Conservation (phyloP, 2,888 invertebrate genomes). For the Candidula unifasciata region DNA sequence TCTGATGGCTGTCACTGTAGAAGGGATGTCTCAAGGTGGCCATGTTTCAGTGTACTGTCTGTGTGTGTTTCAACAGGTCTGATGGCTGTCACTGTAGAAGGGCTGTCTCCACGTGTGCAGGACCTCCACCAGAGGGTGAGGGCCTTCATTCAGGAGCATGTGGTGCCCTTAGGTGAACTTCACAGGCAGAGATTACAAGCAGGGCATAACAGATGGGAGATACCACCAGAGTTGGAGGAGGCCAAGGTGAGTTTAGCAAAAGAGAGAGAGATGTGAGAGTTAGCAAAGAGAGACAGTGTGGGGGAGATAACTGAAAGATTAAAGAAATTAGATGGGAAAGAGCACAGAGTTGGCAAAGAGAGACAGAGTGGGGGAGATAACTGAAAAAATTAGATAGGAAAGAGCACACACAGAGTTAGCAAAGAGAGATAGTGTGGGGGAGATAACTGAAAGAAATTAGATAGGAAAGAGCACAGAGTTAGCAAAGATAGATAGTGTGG, state of each 20-base stretch:
- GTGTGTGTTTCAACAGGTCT: constrained; percentile 58
- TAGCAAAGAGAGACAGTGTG: not conserved
- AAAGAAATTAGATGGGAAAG: not conserved
- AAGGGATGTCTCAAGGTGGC: not conserved
- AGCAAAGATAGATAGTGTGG: no score
- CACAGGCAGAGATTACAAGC: constrained; percentile 43
- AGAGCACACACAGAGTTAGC: no score
- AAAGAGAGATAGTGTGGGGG: no score
- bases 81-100: constrained; percentile 75
- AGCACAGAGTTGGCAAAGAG: not conserved
- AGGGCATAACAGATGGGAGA: constrained; percentile 39
- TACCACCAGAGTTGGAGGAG: constrained; percentile 49
- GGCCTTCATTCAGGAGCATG: constrained; percentile 76
- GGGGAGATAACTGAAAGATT: not conserved
- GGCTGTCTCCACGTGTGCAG: constrained; percentile 75
- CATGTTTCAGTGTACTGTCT: not conserved
- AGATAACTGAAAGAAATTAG: no score
- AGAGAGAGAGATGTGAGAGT: not conserved
- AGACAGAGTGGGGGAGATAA: not conserved
- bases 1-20: not conserved
- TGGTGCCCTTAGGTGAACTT: constrained; percentile 77
- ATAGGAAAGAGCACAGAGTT: no score
- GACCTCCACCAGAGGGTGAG: constrained; percentile 75
- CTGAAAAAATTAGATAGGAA: no score
- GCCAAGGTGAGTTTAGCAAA: constrained; percentile 36